These are phyloP conservation scores for Thunnus albacares DNA, from an alignment of 2,797 vertebrate species.

Conservation along the genomic window DNA sequence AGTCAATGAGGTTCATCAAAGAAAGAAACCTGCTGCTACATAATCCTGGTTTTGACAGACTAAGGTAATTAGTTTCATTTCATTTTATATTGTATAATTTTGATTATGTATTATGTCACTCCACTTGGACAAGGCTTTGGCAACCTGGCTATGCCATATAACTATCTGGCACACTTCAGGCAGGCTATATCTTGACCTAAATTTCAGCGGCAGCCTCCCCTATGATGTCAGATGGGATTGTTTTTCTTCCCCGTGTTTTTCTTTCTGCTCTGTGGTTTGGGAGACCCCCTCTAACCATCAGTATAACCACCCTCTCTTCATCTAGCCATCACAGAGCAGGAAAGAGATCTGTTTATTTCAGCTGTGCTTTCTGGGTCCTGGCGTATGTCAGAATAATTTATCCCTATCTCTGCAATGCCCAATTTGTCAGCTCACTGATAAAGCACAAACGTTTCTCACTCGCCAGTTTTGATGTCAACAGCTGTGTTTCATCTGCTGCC, in stretches of 20 bases:
- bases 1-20: slow-evolving; percentile 15
- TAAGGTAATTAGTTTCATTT: slow-evolving; percentile 38
- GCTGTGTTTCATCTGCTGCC: slow-evolving; percentile 76
- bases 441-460: slow-evolving; percentile 76
- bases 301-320: slow-evolving; percentile 70
- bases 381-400: slow-evolving; percentile 74
- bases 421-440: slow-evolving; percentile 82
- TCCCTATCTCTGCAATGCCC: slow-evolving; percentile 75
- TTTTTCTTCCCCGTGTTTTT: slow-evolving; percentile 81
- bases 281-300: slow-evolving; percentile 75
- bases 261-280: slow-evolving; percentile 81
- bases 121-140: slow-evolving; percentile 28
- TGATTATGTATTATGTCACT: slow-evolving; percentile 47
- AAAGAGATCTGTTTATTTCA: slow-evolving; percentile 79
- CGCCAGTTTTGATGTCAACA: slow-evolving; percentile 72
- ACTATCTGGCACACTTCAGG: slow-evolving; percentile 51
- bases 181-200: slow-evolving; percentile 73
- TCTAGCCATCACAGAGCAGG: slow-evolving; percentile 73
- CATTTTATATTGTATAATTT: slow-evolving; percentile 28
- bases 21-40: slow-evolving; percentile 18
- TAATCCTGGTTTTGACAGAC: slow-evolving; percentile 42
- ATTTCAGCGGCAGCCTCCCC: slow-evolving; percentile 69
- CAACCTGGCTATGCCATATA: slow-evolving; percentile 41
- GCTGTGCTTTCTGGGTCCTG: slow-evolving; percentile 63
- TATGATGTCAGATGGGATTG: slow-evolving; percentile 81